Evolutionary conservation across 2,888 invertebrate genomes (phyloP), one percentile per base, ranked within the genome.

Genomic region (Eutolmus rufibarbis): DNA sequence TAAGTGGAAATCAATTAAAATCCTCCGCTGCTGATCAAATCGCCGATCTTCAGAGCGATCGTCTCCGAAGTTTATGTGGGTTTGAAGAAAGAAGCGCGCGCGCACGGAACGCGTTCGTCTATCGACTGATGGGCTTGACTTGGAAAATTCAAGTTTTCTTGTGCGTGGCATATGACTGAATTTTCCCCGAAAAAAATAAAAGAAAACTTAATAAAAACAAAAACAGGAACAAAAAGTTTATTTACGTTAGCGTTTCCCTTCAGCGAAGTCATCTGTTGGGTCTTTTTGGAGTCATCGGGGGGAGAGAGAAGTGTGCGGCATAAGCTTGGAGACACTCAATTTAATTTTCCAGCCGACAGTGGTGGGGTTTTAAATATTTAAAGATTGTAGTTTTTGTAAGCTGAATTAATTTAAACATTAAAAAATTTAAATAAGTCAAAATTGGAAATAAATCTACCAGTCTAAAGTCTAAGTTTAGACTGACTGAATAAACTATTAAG

Each of bases 61-160:
- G 19, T n/a, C 76, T 76, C n/a, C 34, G 34, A n/a, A 40, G 4
- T 74, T 16, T 76, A 9, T 76, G 16, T 28, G 37, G 43, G 40
- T 19, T 23, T 19, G 19, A 19, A 31, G 31, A 81, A 66, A 66
- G 66, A 66, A 66, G 66, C 66, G 66, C 66, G 66, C 66, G 66
- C 78, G 43, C 43, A 7, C 81, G 23, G 78, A 78, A n/a, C 56
- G 16, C 84, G 37, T 28, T 79, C 82, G 40, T 79, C 66, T 66
- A 66, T 23, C 23, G 66, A 66, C 66, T 66, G 66, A n/a, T 66
- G 66, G 66, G n/a, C 19, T 23, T 66, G 66, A 37, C 84, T 84
- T 74, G 84, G 84, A 74, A 84, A 84, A 84, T 46, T 31, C 23
- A 74, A 81, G 84, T 84, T 84, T 84, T 84, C 84, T 84, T 84